Percentiles rank a stretch among this genome's conserved stretches.
phyloP scores from a whole-genome alignment of 2,113 vertebrate genomes.

The Lasiurus cinereus region DNA sequence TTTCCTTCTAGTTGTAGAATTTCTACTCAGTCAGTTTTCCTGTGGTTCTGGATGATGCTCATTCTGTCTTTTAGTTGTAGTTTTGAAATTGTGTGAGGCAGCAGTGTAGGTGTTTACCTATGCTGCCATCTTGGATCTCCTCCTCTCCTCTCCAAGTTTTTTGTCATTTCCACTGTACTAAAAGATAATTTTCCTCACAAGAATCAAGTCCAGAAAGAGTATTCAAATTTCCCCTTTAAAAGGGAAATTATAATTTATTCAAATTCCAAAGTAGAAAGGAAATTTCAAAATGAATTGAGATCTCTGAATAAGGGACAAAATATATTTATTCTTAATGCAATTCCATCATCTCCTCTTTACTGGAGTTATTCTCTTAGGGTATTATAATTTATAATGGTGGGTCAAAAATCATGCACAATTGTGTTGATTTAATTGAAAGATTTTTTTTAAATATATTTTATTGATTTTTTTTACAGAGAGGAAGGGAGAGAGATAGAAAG shows the following conservation, averaged over 20 bases:
- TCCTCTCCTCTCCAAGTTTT: not conserved
- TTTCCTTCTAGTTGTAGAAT: too few species aligned
- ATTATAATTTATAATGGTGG: constrained; percentile 6
- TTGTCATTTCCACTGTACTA: not conserved
- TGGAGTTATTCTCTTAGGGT: not conserved
- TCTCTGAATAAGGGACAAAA: not conserved
- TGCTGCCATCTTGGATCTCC: too few species aligned
- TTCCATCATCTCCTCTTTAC: not conserved
- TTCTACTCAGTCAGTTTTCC: too few species aligned
- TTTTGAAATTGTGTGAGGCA: too few species aligned
- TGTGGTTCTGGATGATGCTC: too few species aligned
- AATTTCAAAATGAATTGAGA: constrained; percentile 65
- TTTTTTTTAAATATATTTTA: too few species aligned
- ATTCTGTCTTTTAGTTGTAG: too few species aligned
- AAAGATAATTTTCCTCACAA: constrained; percentile 33
- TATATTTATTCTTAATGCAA: constrained; percentile 16
- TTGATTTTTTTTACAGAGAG: too few species aligned
- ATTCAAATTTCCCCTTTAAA: constrained; percentile 18
- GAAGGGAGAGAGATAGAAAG: too few species aligned
- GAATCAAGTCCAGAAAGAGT: constrained; percentile 25
- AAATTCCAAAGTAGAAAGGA: not conserved
- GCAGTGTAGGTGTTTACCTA: too few species aligned
- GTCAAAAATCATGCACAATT: not conserved
- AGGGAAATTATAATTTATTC: constrained; percentile 36
- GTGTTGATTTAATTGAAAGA: constrained; percentile 40